phyloP scores from a whole-genome alignment of 2,113 vertebrate species.

The Chionodraco myersi region DNA sequence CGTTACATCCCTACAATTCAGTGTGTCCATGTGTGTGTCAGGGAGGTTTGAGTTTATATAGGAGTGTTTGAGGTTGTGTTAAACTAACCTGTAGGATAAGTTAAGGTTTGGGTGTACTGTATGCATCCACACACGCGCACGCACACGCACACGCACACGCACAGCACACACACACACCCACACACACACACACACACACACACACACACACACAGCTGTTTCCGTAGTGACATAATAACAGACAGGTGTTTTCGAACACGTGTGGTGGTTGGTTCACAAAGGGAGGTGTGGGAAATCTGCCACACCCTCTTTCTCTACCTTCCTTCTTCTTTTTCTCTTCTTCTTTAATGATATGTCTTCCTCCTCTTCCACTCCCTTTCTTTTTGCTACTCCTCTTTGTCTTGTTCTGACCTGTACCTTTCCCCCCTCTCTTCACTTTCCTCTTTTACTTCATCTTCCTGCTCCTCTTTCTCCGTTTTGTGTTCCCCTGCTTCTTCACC shows the following conservation, averaged over 20 bases:
- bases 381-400: background rate
- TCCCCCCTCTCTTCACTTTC: background rate
- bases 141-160: too few species aligned
- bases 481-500: too few species aligned
- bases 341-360: background rate
- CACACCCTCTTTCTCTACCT: constrained; percentile 10
- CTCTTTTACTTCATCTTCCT: background rate
- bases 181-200: too few species aligned
- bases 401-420: background rate
- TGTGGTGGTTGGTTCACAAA: background rate
- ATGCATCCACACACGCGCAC: background rate
- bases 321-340: background rate
- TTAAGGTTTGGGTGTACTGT: background rate
- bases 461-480: too few species aligned
- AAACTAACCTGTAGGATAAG: background rate
- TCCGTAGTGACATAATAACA: constrained; percentile 17
- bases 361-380: too few species aligned
- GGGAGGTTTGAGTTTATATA: too few species aligned
- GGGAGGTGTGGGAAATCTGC: background rate
- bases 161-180: too few species aligned
- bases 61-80: background rate
- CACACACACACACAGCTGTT: constrained; percentile 11
- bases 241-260: constrained; percentile 42
- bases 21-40: too few species aligned
- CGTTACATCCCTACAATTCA: too few species aligned